Percentiles rank a stretch among this genome's conserved stretches.
Evolutionary conservation across 1,140 invertebrate species (phyloP).

Genomic region (Pseudachorutes palmiensis): DNA sequence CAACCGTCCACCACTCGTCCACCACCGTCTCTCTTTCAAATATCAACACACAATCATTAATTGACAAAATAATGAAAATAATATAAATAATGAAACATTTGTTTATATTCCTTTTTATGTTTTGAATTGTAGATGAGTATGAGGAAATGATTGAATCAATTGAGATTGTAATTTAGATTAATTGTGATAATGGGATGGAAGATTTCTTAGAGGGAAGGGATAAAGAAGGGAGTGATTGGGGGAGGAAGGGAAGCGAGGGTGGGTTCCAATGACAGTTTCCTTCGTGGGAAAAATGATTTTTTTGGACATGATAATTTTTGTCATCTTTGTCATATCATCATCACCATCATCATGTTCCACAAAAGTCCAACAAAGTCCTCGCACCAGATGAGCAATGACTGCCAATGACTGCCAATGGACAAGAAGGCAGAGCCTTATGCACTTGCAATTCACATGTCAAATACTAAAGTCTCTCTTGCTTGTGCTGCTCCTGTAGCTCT

Average conservation of each 20-base stretch:
- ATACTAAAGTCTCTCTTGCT: background rate
- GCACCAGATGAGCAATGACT: background rate
- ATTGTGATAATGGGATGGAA: background rate
- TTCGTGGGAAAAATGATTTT: slow-evolving; percentile 39
- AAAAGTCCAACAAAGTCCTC: background rate
- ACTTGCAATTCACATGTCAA: background rate
- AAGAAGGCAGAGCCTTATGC: background rate
- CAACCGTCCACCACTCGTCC: too few species aligned
- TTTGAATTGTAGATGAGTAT: background rate
- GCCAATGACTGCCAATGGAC: background rate
- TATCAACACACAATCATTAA: too few species aligned
- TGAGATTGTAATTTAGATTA: background rate
- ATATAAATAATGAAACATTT: background rate
- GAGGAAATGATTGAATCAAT: background rate
- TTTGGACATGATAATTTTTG: slow-evolving; percentile 39
- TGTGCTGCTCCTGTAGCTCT: background rate
- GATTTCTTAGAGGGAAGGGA: background rate
- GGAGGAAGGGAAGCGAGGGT: slow-evolving; percentile 24
- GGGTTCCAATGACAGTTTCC: slow-evolving; percentile 32
- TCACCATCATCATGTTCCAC: background rate
- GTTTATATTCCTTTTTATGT: background rate
- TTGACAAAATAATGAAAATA: background rate
- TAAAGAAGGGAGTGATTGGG: slow-evolving; percentile 14
- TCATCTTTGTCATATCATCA: slow-evolving; percentile 36
- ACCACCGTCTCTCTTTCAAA: too few species aligned